These are phyloP conservation scores for Chroicocephalus ridibundus DNA, from an alignment of 2,113 vertebrate species.

Conservation along the genomic window DNA sequence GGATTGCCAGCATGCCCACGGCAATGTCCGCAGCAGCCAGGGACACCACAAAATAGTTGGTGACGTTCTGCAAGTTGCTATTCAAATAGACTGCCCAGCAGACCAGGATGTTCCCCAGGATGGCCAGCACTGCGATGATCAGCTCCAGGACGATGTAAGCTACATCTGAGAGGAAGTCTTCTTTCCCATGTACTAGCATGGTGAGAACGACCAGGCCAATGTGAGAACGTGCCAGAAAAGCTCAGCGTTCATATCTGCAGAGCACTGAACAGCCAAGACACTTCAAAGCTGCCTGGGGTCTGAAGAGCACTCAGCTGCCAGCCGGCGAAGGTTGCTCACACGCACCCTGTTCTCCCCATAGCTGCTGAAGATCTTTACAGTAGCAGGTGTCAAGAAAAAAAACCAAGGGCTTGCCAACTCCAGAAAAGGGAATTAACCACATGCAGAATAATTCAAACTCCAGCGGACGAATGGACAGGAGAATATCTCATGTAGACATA, in stretches of 20 bases:
- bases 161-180: slow-evolving; percentile 49
- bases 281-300: neutral
- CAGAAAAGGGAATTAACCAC: neutral
- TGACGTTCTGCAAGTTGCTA: slow-evolving; percentile 95
- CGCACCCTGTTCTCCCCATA: neutral
- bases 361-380: neutral
- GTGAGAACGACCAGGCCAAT: slow-evolving; percentile 65
- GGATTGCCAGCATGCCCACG: slow-evolving; percentile 92
- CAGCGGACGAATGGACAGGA: neutral
- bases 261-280: slow-evolving; percentile 7
- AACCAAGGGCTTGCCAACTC: neutral
- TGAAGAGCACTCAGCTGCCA: neutral
- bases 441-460: neutral
- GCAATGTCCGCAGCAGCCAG: slow-evolving; percentile 94
- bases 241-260: slow-evolving; percentile 90
- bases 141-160: slow-evolving; percentile 89
- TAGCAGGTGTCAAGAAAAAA: neutral
- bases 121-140: slow-evolving; percentile 87
- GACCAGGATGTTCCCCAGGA: slow-evolving; percentile 94
- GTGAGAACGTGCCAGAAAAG: slow-evolving; percentile 67
- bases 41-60: slow-evolving; percentile 96
- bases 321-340: neutral
- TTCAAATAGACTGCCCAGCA: slow-evolving; percentile 96
- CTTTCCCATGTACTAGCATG: slow-evolving; percentile 74
- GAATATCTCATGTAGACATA: neutral